Evolutionary conservation across 2,888 invertebrate species (phyloP).

Genomic region (Trichopria drosophilae): DNA sequence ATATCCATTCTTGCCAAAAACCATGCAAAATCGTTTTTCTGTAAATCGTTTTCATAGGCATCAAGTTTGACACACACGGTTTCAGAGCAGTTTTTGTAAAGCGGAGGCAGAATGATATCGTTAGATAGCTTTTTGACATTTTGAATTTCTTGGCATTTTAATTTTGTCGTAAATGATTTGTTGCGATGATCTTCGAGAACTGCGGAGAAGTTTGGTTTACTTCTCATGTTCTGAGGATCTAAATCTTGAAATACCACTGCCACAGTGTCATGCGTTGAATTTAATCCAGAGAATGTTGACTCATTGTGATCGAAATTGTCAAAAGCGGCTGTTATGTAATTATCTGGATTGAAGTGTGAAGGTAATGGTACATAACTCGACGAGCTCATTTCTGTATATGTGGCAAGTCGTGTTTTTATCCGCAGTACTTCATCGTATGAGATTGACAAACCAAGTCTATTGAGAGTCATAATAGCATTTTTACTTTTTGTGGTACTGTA

Average conservation of each 20-base stretch:
- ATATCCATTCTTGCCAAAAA: not conserved
- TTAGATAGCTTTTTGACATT: not conserved
- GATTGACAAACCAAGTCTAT: too few species aligned
- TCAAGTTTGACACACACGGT: not conserved
- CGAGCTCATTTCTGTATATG: conserved; percentile 4
- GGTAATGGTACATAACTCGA: conserved; percentile 5
- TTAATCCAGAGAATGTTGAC: not conserved
- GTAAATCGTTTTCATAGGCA: not conserved
- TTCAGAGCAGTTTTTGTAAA: not conserved
- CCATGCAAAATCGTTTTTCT: not conserved
- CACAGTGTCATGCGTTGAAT: conserved; percentile 5
- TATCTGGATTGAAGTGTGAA: conserved; percentile 1
- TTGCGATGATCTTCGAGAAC: not conserved
- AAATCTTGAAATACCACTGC: conserved; percentile 8
- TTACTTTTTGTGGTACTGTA: conserved; percentile 13
- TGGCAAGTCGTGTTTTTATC: conserved; percentile 12
- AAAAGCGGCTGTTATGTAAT: conserved; percentile 1
- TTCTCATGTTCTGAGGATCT: not conserved
- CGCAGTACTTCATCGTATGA: conserved; percentile 19
- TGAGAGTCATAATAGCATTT: too few species aligned
- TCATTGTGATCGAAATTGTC: conserved; percentile 13
- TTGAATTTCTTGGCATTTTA: conserved; percentile 4
- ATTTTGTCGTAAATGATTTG: not conserved
- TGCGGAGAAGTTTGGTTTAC: not conserved
- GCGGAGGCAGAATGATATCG: not conserved